Percentiles rank a stretch among this genome's conserved stretches.
These are phyloP conservation scores for Urocolius indicus DNA, from an alignment of 2,113 vertebrate species.

Conservation along the genomic window DNA sequence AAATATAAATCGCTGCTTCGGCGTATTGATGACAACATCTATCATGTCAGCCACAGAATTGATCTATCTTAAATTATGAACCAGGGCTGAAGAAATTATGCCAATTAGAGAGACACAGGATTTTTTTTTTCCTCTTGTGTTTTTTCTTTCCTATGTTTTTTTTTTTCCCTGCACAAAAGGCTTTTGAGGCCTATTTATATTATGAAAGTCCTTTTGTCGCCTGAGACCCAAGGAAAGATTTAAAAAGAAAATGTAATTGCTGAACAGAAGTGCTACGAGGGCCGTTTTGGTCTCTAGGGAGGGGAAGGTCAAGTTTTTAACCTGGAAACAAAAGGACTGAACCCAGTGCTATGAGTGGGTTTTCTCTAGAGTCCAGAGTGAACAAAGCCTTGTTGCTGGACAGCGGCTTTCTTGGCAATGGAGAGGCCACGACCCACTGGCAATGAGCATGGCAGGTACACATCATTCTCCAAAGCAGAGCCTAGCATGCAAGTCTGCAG, in stretches of 20 bases:
- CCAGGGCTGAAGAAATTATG: slow-evolving; percentile 48
- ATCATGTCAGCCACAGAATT: slow-evolving; percentile 63
- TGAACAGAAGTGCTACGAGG: slow-evolving; percentile 31
- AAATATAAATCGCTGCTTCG: slow-evolving; percentile 50
- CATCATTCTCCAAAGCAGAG: not conserved
- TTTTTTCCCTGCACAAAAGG: slow-evolving; percentile 35
- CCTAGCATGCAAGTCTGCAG: not conserved
- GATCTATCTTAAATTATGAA: slow-evolving; percentile 61
- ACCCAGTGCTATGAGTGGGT: not conserved
- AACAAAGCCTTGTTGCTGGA: slow-evolving; percentile 46
- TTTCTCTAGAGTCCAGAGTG: not conserved
- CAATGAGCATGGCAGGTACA: not conserved
- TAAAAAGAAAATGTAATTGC: slow-evolving; percentile 57
- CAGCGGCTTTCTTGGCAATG: not conserved
- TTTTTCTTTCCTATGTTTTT: slow-evolving; percentile 11
- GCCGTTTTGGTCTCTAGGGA: not conserved
- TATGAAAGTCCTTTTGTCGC: slow-evolving; percentile 29
- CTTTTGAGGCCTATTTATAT: slow-evolving; percentile 19
- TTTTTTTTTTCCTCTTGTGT: not conserved
- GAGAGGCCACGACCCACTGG: slow-evolving; percentile 1
- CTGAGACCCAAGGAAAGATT: slow-evolving; percentile 24
- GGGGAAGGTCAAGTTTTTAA: slow-evolving; percentile 65
- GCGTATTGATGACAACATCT: slow-evolving; percentile 60
- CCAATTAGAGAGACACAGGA: slow-evolving; percentile 41
- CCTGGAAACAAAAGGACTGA: slow-evolving; percentile 46